A percentile compares a stretch with the other conserved stretches of the same genome.
Evolutionary conservation across 2,113 vertebrate species (phyloP).

Genomic region (Phocoena phocoena): DNA sequence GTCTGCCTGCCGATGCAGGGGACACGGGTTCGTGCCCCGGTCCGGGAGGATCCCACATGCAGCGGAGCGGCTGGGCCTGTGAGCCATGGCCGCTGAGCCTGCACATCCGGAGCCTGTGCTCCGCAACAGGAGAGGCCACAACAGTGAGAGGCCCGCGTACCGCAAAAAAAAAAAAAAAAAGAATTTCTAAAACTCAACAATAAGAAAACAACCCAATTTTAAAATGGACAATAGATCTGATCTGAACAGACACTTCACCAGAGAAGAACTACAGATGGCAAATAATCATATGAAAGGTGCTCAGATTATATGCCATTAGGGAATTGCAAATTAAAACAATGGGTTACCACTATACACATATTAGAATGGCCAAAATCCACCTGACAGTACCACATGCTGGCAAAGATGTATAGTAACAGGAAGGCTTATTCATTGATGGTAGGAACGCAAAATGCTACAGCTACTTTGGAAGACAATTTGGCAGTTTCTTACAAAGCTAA

Average conservation of each 20-base stretch:
- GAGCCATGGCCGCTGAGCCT: no score
- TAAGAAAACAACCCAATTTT: not conserved
- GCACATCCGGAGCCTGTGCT: no score
- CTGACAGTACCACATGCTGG: not conserved
- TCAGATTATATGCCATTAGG: not conserved
- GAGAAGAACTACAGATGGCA: not conserved
- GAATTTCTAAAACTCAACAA: constrained; percentile 6
- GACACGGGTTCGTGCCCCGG: no score
- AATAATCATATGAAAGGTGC: not conserved
- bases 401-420: not conserved
- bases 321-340: not conserved
- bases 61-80: no score
- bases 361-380: not conserved
- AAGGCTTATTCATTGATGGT: not conserved
- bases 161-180: not conserved
- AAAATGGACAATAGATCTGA: constrained; percentile 7
- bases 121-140: no score
- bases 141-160: no score
- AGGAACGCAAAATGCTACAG: not conserved
- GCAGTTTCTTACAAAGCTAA: not conserved
- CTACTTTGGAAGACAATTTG: not conserved
- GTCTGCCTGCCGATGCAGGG: no score
- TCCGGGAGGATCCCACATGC: no score
- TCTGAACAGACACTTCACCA: not conserved
- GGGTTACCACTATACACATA: not conserved